Evolutionary conservation across 1,140 invertebrate species (phyloP), one percentile per base, ranked within the genome.

Genomic region (Epicauta chinensis): DNA sequence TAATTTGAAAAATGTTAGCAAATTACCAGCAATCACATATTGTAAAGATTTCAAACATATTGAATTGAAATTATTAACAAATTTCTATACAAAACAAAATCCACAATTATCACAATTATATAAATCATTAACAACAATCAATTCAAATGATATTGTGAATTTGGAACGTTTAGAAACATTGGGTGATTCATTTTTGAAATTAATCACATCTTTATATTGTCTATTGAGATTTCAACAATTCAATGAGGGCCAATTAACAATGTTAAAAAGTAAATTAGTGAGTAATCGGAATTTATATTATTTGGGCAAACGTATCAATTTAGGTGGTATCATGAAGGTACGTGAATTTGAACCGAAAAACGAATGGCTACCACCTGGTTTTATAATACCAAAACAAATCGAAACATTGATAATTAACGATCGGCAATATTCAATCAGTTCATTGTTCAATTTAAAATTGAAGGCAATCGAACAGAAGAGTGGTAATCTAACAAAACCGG

Each of bases 121-220:
- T 30, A 68, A 82, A 46, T 87, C 89, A 1, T 64, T 95, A 2
- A 92, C 89, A 6, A 76, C 81, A 9, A 80, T 82, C 9, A 70
- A 79, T 38, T 80, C 83, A 0, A 76, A 81, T 52, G 92, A 97
- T 67, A 81, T 82, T 3, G 83, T 91, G 41, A 83, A 92, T 67
- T 75, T 92, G 54, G 92, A 96, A 68, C 73, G 90, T 3, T 68
- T 86, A 3, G 92, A 96, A 72, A 87, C 87, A 0, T 75, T 96
- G 12, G 93, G 93, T 0, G 92, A 97, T 72, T 85, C 88, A 0
- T 94, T 92, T 64, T 73, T 96, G 0, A 97, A 96, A 71, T 86
- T 88, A 58, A 81, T 81, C 2, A 73, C 79, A 9, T 86, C 84
- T 6, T 64, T 91, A 0, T 89, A 82, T 63, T 67, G 93, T 9